Conservation (phyloP, 2,113 vertebrate genomes). For the Mixornis gularis region DNA sequence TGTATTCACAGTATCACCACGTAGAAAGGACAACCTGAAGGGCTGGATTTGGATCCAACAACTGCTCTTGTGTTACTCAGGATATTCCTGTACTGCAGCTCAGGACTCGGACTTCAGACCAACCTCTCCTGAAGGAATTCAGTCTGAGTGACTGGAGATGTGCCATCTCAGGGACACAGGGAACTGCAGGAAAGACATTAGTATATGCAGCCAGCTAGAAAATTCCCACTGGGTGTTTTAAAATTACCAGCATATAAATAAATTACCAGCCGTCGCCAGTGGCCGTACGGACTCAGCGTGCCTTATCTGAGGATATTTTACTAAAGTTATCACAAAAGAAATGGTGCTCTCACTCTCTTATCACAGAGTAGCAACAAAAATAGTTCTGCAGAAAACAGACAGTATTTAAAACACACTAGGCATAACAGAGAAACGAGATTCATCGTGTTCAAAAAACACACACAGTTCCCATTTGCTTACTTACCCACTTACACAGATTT, state of each 20-base stretch:
- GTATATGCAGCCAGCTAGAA: not conserved
- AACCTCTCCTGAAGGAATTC: not conserved
- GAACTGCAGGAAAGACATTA: not conserved
- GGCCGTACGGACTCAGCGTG: not conserved
- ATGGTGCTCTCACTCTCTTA: not conserved
- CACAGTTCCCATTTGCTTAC: not conserved
- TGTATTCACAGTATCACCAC: not conserved
- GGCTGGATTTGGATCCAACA: not conserved
- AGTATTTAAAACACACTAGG: not conserved
- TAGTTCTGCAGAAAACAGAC: not conserved
- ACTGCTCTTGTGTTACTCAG: not conserved
- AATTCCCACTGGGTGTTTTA: constrained; percentile 22
- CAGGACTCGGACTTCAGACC: not conserved
- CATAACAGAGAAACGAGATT: not conserved
- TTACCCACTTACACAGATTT: not conserved
- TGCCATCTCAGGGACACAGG: not conserved
- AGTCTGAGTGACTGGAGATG: not conserved
- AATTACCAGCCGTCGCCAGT: not conserved
- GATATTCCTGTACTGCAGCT: not conserved
- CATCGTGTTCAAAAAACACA: not conserved
- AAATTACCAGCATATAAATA: constrained; percentile 30
- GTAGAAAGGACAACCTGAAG: not conserved
- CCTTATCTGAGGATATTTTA: not conserved
- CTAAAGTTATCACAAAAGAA: not conserved
- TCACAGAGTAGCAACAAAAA: not conserved